Percentiles rank a stretch among this genome's conserved stretches.
Evolutionary conservation across 1,140 invertebrate genomes (phyloP).

Genomic region (Pogonognathellus flavescens): DNA sequence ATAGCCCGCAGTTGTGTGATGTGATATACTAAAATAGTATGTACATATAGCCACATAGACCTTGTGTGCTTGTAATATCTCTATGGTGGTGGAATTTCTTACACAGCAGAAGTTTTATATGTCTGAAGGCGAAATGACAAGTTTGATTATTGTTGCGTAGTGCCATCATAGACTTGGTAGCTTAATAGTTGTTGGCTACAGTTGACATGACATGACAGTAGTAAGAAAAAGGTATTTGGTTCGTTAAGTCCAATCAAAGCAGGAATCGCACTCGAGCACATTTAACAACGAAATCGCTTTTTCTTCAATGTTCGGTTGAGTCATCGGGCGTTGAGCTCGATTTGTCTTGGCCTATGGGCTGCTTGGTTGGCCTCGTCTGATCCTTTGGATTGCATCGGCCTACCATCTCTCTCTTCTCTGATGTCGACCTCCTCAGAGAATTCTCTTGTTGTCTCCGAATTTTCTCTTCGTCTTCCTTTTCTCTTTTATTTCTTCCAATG

Average conservation of each 20-base stretch:
- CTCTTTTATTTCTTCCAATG: neutral
- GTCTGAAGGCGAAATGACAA: too few relatives aligned
- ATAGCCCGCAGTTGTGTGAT: too few relatives aligned
- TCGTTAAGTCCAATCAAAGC: slow-evolving; percentile 37
- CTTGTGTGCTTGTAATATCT: too few relatives aligned
- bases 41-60: too few relatives aligned
- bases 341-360: slow-evolving; percentile 2
- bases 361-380: slow-evolving; percentile 1
- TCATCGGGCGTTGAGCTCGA: neutral
- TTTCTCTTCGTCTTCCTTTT: neutral
- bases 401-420: neutral
- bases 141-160: neutral
- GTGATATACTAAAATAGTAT: too few relatives aligned
- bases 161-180: neutral
- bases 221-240: slow-evolving; percentile 42
- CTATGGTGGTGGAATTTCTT: too few relatives aligned
- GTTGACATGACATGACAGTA: slow-evolving; percentile 27
- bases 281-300: slow-evolving; percentile 27
- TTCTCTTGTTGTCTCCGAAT: slow-evolving; percentile 34
- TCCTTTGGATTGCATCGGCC: neutral
- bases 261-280: slow-evolving; percentile 40
- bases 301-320: slow-evolving; percentile 35
- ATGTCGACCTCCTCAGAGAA: slow-evolving; percentile 30
- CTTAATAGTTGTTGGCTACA: neutral
- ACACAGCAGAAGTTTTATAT: too few relatives aligned